These are phyloP conservation scores for Bradypodion pumilum DNA, from an alignment of 2,797 vertebrate species.

Conservation along the genomic window DNA sequence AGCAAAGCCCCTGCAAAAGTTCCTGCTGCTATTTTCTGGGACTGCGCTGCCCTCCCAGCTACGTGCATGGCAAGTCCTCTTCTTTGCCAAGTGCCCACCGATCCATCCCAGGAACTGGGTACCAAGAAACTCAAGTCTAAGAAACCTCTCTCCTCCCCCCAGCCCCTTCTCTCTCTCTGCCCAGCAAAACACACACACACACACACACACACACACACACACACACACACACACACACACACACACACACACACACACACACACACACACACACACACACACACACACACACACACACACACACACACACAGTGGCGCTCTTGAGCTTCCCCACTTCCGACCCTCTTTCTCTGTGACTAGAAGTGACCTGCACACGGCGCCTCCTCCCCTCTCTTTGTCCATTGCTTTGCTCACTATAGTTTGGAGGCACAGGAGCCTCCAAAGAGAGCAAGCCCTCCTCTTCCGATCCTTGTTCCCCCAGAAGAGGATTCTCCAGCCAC, in stretches of 20 bases:
- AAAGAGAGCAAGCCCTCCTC: slow-evolving; percentile 38
- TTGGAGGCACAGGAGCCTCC: slow-evolving; percentile 40
- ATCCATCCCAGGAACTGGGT: slow-evolving; percentile 2
- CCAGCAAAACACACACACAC: background rate
- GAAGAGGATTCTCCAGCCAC: background rate
- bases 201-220: background rate
- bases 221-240: background rate
- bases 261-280: background rate
- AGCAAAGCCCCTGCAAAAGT: slow-evolving; percentile 32
- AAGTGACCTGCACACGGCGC: slow-evolving; percentile 51
- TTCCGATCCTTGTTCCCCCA: slow-evolving; percentile 2
- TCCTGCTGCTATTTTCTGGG: slow-evolving; percentile 7
- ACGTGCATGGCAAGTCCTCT: slow-evolving; percentile 5
- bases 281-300: background rate
- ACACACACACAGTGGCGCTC: background rate
- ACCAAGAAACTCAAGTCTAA: background rate
- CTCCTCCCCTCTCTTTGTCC: slow-evolving; percentile 48
- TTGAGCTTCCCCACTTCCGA: slow-evolving; percentile 51
- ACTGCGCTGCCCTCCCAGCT: background rate
- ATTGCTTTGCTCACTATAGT: slow-evolving; percentile 52
- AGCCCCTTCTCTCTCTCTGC: background rate
- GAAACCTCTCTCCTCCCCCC: background rate
- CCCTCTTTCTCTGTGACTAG: slow-evolving; percentile 53
- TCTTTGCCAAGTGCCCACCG: background rate
- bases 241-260: background rate